Percentiles rank a stretch among this genome's conserved stretches.
Conservation (phyloP, 2,113 vertebrate species). For the Scortum barcoo region DNA sequence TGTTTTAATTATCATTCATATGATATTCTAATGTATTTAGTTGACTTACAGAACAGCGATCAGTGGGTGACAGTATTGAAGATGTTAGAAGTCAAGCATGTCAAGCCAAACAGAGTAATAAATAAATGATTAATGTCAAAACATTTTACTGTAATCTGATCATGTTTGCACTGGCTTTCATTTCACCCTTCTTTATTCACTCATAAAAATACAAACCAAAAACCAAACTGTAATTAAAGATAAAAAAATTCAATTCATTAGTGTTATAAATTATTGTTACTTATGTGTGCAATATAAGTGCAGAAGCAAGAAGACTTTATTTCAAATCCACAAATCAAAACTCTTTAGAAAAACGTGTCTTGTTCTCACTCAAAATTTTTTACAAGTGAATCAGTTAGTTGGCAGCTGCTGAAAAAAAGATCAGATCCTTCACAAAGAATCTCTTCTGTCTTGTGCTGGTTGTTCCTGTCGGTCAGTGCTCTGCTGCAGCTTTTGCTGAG, state of each 20-base stretch:
- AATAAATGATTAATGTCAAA: slow-evolving; percentile 50
- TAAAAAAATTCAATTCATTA: slow-evolving; percentile 24
- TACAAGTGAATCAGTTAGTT: slow-evolving; percentile 29
- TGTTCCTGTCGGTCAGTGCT: slow-evolving; percentile 77
- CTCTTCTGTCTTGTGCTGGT: background rate
- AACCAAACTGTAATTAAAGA: background rate
- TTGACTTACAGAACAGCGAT: slow-evolving; percentile 23
- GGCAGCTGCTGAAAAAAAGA: slow-evolving; percentile 1
- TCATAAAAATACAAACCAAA: slow-evolving; percentile 30
- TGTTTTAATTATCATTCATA: background rate
- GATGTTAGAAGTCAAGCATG: slow-evolving; percentile 13
- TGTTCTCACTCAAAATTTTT: slow-evolving; percentile 23
- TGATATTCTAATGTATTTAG: background rate
- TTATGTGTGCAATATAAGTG: slow-evolving; percentile 49
- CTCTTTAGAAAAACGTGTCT: slow-evolving; percentile 8
- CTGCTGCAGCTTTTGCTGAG: slow-evolving; percentile 88
- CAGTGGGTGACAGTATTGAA: slow-evolving; percentile 39
- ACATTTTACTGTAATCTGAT: background rate
- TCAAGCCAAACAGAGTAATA: slow-evolving; percentile 46
- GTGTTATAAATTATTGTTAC: slow-evolving; percentile 50
- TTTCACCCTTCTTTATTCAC: slow-evolving; percentile 11
- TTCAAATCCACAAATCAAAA: slow-evolving; percentile 42
- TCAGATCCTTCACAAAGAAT: background rate
- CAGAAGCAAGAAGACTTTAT: slow-evolving; percentile 46
- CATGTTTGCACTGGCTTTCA: background rate